Percentiles rank a stretch among this genome's conserved stretches.
Evolutionary conservation across 2,888 invertebrate genomes (phyloP).

Genomic region (Platycnemis pennipes): DNA sequence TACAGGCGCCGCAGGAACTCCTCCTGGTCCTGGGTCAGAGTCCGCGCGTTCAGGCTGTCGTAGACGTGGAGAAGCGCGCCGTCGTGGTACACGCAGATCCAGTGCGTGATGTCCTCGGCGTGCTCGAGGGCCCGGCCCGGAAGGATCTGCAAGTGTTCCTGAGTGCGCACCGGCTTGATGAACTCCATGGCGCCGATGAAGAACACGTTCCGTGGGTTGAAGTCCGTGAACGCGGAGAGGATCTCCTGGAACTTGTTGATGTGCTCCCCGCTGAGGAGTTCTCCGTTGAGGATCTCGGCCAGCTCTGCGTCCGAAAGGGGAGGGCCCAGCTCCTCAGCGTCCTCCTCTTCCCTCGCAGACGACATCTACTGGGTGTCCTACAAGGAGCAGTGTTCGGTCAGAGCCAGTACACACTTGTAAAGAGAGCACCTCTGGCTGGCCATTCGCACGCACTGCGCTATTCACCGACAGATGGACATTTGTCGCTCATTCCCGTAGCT

Average conservation of each 20-base stretch:
- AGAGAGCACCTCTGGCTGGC: no score
- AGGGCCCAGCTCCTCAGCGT: conserved; percentile 11
- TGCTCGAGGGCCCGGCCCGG: background rate
- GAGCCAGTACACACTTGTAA: no score
- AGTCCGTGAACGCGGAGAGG: background rate
- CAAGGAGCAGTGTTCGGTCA: no score
- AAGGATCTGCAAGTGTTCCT: conserved; percentile 37
- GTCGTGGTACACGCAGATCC: conserved; percentile 72
- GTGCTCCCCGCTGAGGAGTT: conserved; percentile 46
- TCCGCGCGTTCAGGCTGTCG: conserved; percentile 70
- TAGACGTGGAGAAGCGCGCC: conserved; percentile 69
- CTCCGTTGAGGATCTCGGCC: conserved; percentile 15
- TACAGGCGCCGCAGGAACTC: conserved; percentile 69
- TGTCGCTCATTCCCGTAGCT: no score
- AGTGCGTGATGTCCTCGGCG: conserved; percentile 69
- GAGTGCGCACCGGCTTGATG: conserved; percentile 15
- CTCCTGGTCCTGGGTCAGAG: conserved; percentile 65
- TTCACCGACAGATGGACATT: no score
- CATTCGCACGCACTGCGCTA: no score
- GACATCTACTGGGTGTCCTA: no score
- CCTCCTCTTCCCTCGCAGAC: background rate
- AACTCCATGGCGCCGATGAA: conserved; percentile 59
- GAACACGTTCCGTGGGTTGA: conserved; percentile 46
- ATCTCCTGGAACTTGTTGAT: conserved; percentile 64
- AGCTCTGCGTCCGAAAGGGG: background rate